phyloP scores from a whole-genome alignment of 2,113 vertebrate species.

The Pachypanchax playfairii region DNA sequence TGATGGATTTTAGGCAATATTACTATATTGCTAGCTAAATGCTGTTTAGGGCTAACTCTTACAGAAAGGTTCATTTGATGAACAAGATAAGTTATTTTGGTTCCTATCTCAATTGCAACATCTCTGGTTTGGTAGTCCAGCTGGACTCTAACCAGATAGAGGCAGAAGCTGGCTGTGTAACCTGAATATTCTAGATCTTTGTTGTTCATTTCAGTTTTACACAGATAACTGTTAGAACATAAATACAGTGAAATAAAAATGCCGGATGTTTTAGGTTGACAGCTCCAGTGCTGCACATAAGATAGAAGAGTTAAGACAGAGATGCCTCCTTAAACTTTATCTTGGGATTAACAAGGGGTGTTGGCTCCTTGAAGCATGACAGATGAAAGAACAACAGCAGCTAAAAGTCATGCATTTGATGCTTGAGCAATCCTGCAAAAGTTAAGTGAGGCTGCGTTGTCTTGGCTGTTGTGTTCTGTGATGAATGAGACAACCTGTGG shows the following conservation, averaged over 20 bases:
- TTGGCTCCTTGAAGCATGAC: constrained; percentile 63
- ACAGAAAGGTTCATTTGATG: too few relatives aligned
- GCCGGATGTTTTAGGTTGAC: constrained; percentile 52
- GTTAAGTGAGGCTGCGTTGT: constrained; percentile 62
- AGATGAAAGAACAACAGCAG: constrained; percentile 64
- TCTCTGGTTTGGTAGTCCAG: too few relatives aligned
- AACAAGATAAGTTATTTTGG: too few relatives aligned
- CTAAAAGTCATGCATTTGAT: constrained; percentile 71
- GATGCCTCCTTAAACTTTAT: constrained; percentile 58
- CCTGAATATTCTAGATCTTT: too few relatives aligned
- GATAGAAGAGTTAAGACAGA: constrained; percentile 49
- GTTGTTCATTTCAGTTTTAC: constrained; percentile 32
- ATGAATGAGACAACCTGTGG: constrained; percentile 57
- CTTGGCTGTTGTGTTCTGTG: constrained; percentile 59
- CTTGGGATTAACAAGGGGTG: constrained; percentile 57
- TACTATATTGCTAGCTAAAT: too few relatives aligned
- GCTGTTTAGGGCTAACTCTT: too few relatives aligned
- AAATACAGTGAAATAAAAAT: constrained; percentile 49
- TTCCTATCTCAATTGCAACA: too few relatives aligned
- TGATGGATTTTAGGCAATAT: too few relatives aligned
- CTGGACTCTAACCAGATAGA: too few relatives aligned
- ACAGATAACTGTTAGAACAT: constrained; percentile 43
- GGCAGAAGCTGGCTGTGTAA: too few relatives aligned
- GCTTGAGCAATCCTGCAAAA: constrained; percentile 70
- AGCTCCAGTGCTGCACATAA: constrained; percentile 53